A percentile compares a stretch with the other conserved stretches of the same genome.
These are phyloP conservation scores for Megalops atlanticus DNA, from an alignment of 2,113 vertebrate genomes.

Conservation along the genomic window DNA sequence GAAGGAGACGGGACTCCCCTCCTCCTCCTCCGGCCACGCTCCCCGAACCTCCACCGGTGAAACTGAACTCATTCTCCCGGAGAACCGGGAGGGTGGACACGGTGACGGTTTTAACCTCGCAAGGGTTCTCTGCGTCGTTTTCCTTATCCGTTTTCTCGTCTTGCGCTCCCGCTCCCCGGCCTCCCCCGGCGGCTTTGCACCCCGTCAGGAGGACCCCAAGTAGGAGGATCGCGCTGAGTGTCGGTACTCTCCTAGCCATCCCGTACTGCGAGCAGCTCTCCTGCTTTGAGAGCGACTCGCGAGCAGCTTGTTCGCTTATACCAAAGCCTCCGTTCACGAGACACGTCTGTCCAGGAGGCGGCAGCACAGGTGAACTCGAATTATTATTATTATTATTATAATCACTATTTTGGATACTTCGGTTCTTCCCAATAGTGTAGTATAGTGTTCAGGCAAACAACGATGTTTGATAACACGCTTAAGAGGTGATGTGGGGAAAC, in stretches of 20 bases:
- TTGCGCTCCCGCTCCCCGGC: background rate
- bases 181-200: constrained; percentile 10
- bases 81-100: constrained; percentile 79
- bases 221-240: constrained; percentile 6
- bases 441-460: background rate
- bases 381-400: constrained; percentile 2
- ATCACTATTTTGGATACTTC: background rate
- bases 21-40: constrained; percentile 48
- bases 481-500: background rate
- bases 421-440: background rate
- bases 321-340: constrained; percentile 15
- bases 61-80: constrained; percentile 75
- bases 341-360: constrained; percentile 40
- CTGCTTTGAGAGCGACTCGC: constrained; percentile 28
- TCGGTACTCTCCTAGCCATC: constrained; percentile 23
- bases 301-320: constrained; percentile 32
- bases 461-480: background rate
- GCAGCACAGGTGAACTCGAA: constrained; percentile 36
- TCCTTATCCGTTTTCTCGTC: constrained; percentile 4
- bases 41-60: constrained; percentile 58
- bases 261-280: constrained; percentile 26
- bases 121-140: constrained; percentile 33
- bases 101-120: constrained; percentile 75
- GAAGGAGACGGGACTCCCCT: constrained; percentile 74
- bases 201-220: constrained; percentile 11